Base-by-base conservation (phyloP, 2,888 invertebrate species). In the Nymphalis polychloros region DNA sequence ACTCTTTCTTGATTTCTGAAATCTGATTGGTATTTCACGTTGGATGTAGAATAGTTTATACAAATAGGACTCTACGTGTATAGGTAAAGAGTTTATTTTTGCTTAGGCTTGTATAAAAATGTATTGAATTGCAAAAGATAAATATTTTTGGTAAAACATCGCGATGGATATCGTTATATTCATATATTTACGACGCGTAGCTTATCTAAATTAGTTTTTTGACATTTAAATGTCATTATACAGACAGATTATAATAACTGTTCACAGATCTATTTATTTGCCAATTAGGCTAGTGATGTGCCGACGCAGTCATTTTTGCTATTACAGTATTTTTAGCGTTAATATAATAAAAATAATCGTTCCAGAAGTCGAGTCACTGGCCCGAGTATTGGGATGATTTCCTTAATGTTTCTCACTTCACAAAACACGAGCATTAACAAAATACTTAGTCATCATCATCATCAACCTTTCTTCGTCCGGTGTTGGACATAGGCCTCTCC, bases 51-150 rank as follows among this genome's bases (percentile, higher is more conserved):
- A 73, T 77, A 78, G 73, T 68, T 69, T 72, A 72, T 55, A n/a
- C 31, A 70, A 64, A 67, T 73, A 75, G 68, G 31, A 59, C 31
- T 31, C 53, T 73, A 73, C 64, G 50, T 68, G 68, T 73, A 84
- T 84, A 87, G 78, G 82, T 78, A 84, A 87, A 90, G 89, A 91
- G 84, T 86, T 91, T 91, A 91, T 91, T 91, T 91, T 91, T 92
- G 92, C 92, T 91, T 90, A 88, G 86, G 91, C 92, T 90, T 89
- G 77, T 88, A 90, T 87, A 84, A 84, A 84, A 55, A 84, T 86
- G 81, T 85, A 80, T 87, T 89, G 81, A 81, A 91, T 89, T 89
- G 90, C 90, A 81, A 85, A 87, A 87, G 84, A 89, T 81, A 74
- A 85, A 89, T 91, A 89, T 90, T 88, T 90, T 91, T 90, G 89